Percentiles rank a stretch among this genome's conserved stretches.
Evolutionary conservation across 2,888 invertebrate genomes (phyloP).

Genomic region (Incurvaria masculella): DNA sequence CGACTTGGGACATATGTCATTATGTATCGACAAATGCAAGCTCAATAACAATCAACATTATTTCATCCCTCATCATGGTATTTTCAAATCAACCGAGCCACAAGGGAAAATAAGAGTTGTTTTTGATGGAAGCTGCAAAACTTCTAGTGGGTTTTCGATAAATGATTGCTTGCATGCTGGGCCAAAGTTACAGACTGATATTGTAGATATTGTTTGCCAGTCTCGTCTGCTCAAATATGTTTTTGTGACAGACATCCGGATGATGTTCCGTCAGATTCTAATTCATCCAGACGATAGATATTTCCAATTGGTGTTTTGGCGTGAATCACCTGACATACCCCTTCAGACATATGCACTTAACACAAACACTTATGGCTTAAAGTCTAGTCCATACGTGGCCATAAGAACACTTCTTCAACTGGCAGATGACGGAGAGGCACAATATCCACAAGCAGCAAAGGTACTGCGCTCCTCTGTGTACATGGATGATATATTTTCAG

Average conservation of each 20-base stretch:
- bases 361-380: conserved; percentile 2
- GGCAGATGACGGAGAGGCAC: background rate
- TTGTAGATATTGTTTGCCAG: background rate
- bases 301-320: conserved; percentile 6
- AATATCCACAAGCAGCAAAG: background rate
- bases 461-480: background rate
- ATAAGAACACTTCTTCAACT: background rate
- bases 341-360: background rate
- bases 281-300: conserved; percentile 2
- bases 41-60: no score
- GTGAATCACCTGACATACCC: background rate
- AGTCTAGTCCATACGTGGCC: conserved; percentile 1
- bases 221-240: conserved; percentile 2
- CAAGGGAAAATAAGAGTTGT: background rate
- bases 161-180: background rate
- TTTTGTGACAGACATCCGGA: conserved; percentile 6
- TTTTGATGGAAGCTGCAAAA: background rate
- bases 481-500: background rate
- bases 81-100: background rate
- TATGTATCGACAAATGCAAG: no score
- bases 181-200: background rate
- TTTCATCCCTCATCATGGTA: conserved; percentile 1
- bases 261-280: conserved; percentile 7
- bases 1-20: no score
- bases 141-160: no score